These are phyloP conservation scores for Reticulitermes lucifugus DNA, from an alignment of 2,888 invertebrate species.

Conservation along the genomic window DNA sequence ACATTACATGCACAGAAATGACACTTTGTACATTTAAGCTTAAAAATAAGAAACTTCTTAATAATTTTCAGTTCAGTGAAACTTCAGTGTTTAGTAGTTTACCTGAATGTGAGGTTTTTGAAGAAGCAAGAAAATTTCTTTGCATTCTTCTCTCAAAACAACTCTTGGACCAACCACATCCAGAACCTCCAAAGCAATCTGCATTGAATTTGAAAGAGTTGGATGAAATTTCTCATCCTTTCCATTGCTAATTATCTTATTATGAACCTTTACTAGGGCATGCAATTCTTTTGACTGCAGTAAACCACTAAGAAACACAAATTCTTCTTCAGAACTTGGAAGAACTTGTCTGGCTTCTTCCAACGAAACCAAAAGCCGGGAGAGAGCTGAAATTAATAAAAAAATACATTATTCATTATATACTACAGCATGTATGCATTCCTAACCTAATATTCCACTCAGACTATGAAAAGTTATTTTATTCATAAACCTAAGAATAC, in stretches of 20 bases:
- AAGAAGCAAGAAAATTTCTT: conserved; percentile 82
- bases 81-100: conserved; percentile 40
- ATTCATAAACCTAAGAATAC: too few species aligned
- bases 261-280: conserved; percentile 91
- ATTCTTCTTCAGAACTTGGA: conserved; percentile 84
- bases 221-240: conserved; percentile 89
- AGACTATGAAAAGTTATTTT: too few species aligned
- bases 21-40: too few species aligned
- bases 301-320: conserved; percentile 85
- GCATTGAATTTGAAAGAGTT: conserved; percentile 85
- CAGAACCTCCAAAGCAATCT: conserved; percentile 81
- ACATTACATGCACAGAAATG: too few species aligned
- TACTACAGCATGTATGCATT: too few species aligned
- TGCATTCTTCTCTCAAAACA: conserved; percentile 77
- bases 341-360: conserved; percentile 80
- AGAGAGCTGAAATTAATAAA: conserved; percentile 73
- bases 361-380: conserved; percentile 82
- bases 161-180: conserved; percentile 78
- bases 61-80: conserved; percentile 51
- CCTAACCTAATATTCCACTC: too few species aligned
- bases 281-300: conserved; percentile 89
- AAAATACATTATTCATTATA: neutral
- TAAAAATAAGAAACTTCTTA: neutral
- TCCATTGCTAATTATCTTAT: conserved; percentile 86
- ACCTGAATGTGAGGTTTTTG: conserved; percentile 92